Percentiles rank a stretch among this genome's conserved stretches.
Conservation (phyloP, 2,888 invertebrate genomes). For the Tinea trinotella region DNA sequence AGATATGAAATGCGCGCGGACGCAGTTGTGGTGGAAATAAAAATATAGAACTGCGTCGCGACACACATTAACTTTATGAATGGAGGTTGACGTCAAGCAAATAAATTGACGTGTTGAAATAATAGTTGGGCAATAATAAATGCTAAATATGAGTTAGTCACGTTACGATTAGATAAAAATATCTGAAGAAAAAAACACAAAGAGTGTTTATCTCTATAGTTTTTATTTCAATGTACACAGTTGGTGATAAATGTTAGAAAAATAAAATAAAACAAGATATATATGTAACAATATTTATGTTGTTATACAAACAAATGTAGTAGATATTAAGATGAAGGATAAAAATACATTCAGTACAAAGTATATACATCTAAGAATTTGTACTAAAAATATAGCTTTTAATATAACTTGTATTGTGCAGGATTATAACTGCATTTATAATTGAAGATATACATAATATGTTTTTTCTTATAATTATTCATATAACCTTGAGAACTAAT, state of each 20-base stretch:
- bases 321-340: too few species aligned
- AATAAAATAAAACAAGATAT: neutral
- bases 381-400: neutral
- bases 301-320: neutral
- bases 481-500: too few species aligned
- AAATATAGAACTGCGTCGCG: conserved; percentile 36
- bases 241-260: neutral
- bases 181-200: too few species aligned
- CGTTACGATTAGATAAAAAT: neutral
- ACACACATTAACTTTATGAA: conserved; percentile 50
- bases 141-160: neutral
- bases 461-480: too few species aligned
- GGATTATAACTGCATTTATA: neutral
- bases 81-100: conserved; percentile 55
- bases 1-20: conserved; percentile 29
- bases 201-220: too few species aligned
- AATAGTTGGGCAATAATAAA: neutral
- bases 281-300: neutral
- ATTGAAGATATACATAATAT: too few species aligned
- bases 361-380: neutral
- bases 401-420: too few species aligned
- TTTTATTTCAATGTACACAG: too few species aligned
- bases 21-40: conserved; percentile 19
- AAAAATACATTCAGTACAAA: neutral
- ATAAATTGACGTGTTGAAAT: conserved; percentile 17